Percentiles rank a stretch among this genome's conserved stretches.
phyloP scores from a whole-genome alignment of 2,113 vertebrate genomes.

The Hucho hucho region DNA sequence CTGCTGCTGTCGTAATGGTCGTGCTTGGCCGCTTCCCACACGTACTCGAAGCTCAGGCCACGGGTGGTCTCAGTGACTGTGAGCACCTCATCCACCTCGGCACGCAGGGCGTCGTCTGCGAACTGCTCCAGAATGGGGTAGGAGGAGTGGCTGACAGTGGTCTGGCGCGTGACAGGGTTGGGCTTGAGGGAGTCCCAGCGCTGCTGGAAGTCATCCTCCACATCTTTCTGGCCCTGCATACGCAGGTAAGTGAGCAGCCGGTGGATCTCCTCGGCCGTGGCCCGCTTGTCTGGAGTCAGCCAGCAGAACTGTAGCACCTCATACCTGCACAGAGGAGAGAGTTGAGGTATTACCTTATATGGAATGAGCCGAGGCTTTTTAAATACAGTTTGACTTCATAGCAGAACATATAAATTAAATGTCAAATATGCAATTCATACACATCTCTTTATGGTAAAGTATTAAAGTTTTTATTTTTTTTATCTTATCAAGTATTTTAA shows the following conservation, averaged over 20 bases:
- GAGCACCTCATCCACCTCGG: conserved; percentile 93
- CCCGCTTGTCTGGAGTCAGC: conserved; percentile 87
- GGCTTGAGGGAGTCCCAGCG: conserved; percentile 95
- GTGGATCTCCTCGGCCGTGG: conserved; percentile 92
- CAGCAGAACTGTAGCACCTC: conserved; percentile 97
- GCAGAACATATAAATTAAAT: no score
- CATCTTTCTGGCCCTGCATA: conserved; percentile 92
- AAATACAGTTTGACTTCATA: no score
- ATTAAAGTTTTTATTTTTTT: no score
- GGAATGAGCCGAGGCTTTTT: no score
- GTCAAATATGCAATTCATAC: no score
- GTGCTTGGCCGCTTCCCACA: conserved; percentile 94
- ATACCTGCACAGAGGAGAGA: conserved; percentile 74
- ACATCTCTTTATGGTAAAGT: no score
- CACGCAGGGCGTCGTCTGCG: conserved; percentile 80
- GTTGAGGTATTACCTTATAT: no score
- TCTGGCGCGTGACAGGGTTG: conserved; percentile 77
- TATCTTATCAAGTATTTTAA: no score
- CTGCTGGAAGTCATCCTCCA: conserved; percentile 89
- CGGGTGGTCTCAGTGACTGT: conserved; percentile 95
- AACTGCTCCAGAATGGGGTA: conserved; percentile 96
- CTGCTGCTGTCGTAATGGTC: conserved; percentile 85
- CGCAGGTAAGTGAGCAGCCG: conserved; percentile 90
- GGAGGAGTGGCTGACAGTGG: conserved; percentile 80
- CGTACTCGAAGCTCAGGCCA: conserved; percentile 94